phyloP scores from a whole-genome alignment of 2,797 vertebrate genomes.

The Anniella stebbinsi region DNA sequence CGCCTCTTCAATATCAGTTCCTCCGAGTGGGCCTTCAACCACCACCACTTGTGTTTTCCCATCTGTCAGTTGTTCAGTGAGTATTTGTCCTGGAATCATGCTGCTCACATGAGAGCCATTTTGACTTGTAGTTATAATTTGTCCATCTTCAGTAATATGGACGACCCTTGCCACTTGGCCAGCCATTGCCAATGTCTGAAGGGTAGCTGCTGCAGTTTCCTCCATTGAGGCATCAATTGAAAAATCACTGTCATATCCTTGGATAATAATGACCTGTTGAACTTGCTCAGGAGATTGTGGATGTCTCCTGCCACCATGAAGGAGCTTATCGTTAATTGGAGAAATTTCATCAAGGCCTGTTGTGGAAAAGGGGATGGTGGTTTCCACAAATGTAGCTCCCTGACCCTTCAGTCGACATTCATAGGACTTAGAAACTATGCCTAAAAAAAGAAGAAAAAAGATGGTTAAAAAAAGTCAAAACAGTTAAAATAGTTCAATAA shows the following conservation, averaged over 20 bases:
- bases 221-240: conserved; percentile 90
- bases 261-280: conserved; percentile 97
- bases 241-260: conserved; percentile 87
- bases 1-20: conserved; percentile 61
- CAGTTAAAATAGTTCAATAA: background rate
- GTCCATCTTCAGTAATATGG: conserved; percentile 94
- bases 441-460: conserved; percentile 77
- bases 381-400: conserved; percentile 93
- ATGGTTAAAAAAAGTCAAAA: background rate
- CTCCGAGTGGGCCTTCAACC: conserved; percentile 81
- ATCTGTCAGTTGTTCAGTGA: conserved; percentile 75
- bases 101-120: conserved; percentile 75
- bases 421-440: conserved; percentile 98
- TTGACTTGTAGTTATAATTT: conserved; percentile 88
- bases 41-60: conserved; percentile 90
- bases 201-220: conserved; percentile 92
- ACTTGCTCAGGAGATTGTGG: conserved; percentile 79
- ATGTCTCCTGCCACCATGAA: conserved; percentile 61
- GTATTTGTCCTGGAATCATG: conserved; percentile 76
- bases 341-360: conserved; percentile 77
- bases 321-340: conserved; percentile 70
- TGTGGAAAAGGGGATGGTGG: conserved; percentile 81
- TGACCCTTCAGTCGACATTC: conserved; percentile 97
- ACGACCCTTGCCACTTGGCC: conserved; percentile 94
- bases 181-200: conserved; percentile 95